phyloP scores from a whole-genome alignment of 2,888 invertebrate species.

The Ectemnius cavifrons region DNA sequence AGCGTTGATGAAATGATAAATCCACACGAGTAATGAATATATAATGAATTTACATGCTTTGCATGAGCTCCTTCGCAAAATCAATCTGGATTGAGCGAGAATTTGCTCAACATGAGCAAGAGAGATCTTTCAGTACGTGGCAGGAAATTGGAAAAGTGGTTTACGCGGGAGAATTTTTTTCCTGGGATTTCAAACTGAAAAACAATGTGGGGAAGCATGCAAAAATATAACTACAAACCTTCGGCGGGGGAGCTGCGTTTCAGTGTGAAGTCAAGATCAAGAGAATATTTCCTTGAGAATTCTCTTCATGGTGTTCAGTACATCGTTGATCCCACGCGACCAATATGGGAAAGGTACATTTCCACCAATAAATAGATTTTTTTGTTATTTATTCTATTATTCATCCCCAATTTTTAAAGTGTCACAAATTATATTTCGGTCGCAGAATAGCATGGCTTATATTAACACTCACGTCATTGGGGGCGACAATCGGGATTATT shows the following conservation, averaged over 20 bases:
- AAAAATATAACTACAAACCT: constrained; percentile 54
- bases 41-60: neutral
- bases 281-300: constrained; percentile 66
- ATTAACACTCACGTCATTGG: constrained; percentile 84
- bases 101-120: neutral
- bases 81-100: neutral
- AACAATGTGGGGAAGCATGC: too few relatives aligned
- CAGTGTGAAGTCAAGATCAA: constrained; percentile 60
- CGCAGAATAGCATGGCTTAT: constrained; percentile 89
- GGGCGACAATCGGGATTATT: constrained; percentile 87
- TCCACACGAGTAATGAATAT: neutral
- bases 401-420: neutral
- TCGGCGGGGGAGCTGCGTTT: constrained; percentile 38
- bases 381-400: neutral
- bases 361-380: neutral
- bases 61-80: neutral
- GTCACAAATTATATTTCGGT: neutral
- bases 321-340: constrained; percentile 86
- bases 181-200: neutral
- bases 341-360: constrained; percentile 86
- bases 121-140: neutral
- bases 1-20: neutral
- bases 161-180: neutral
- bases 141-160: neutral
- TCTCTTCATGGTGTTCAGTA: constrained; percentile 88